These are phyloP conservation scores for Thalpophila matura DNA, from an alignment of 2,888 invertebrate genomes.

Conservation along the genomic window DNA sequence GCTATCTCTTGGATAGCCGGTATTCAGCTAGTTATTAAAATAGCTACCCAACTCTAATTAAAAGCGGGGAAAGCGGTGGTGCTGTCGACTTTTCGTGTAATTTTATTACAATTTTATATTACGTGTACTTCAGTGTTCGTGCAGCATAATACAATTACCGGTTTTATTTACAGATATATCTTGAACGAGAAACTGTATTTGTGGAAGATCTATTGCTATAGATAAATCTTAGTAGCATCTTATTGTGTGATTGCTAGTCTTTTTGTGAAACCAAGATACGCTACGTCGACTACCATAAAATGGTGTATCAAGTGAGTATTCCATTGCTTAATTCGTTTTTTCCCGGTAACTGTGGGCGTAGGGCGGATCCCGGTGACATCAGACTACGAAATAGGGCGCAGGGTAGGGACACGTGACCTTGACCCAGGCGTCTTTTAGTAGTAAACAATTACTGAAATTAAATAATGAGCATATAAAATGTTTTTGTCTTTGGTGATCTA, in stretches of 20 bases:
- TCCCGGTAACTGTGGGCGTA: constrained; percentile 23
- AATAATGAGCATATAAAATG: not conserved
- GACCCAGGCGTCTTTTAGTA: constrained; percentile 20
- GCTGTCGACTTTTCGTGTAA: not conserved
- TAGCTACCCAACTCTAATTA: no score
- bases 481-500: no score
- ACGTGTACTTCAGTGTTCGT: constrained; percentile 7
- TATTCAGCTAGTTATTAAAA: no score
- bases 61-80: not conserved
- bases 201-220: constrained; percentile 17
- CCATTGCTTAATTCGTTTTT: constrained; percentile 21
- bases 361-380: constrained; percentile 71
- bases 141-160: constrained; percentile 1
- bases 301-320: constrained; percentile 73
- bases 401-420: constrained; percentile 43
- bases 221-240: constrained; percentile 18
- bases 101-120: constrained; percentile 1
- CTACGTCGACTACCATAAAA: constrained; percentile 56
- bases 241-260: constrained; percentile 13
- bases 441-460: constrained; percentile 26
- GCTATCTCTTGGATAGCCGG: no score
- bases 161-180: constrained; percentile 47
- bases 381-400: constrained; percentile 55
- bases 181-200: constrained; percentile 27
- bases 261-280: constrained; percentile 29